phyloP scores from a whole-genome alignment of 2,888 invertebrate species.

The Drosophila fulvimacula region DNA sequence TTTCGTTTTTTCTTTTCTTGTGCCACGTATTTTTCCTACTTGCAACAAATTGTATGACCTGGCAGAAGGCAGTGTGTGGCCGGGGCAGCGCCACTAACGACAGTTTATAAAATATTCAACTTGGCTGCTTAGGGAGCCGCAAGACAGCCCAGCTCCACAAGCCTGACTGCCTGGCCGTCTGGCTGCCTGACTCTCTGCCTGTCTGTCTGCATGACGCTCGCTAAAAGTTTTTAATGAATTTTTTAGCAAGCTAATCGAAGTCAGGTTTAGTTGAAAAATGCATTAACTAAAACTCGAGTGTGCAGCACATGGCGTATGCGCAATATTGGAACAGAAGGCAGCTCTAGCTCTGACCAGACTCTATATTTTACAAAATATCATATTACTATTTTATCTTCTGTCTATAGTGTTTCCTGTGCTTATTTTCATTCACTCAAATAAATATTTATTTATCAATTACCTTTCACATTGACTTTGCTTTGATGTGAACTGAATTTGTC shows the following conservation, averaged over 20 bases:
- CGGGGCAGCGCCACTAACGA: conserved; percentile 59
- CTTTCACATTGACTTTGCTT: background rate
- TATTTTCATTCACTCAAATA: background rate
- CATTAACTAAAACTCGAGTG: conserved; percentile 57
- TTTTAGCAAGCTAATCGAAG: conserved; percentile 77
- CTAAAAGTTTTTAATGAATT: conserved; percentile 79
- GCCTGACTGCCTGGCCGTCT: background rate
- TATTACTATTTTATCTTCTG: background rate
- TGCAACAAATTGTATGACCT: conserved; percentile 72
- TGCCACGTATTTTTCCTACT: conserved; percentile 51
- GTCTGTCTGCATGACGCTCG: conserved; percentile 37
- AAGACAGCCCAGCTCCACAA: background rate
- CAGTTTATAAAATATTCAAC: conserved; percentile 76
- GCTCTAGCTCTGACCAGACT: background rate
- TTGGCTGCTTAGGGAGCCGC: conserved; percentile 49
- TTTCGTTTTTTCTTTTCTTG: conserved; percentile 22
- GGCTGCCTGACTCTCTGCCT: conserved; percentile 6
- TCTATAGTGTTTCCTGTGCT: too few relatives aligned
- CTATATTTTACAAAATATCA: background rate
- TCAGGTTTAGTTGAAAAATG: conserved; percentile 70
- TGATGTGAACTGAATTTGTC: background rate
- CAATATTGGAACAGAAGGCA: conserved; percentile 30
- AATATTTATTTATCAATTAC: conserved; percentile 24
- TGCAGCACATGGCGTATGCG: conserved; percentile 51
- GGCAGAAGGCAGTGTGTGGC: conserved; percentile 33